These are phyloP conservation scores for Halictus ligatus DNA, from an alignment of 2,888 invertebrate species.

Conservation along the genomic window DNA sequence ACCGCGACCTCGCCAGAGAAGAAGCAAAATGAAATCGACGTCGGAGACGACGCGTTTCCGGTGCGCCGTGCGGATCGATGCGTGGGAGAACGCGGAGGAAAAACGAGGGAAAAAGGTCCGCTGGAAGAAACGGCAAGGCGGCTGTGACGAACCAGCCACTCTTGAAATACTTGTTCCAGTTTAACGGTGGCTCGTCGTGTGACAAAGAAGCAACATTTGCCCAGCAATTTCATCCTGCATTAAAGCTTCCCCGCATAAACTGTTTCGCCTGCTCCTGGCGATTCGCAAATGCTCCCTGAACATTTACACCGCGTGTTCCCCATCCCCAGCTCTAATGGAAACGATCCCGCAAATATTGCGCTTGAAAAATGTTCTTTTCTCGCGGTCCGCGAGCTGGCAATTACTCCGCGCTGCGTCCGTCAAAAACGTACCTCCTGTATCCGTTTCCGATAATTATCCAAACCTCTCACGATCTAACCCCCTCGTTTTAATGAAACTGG, in stretches of 20 bases:
- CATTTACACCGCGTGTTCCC: not conserved
- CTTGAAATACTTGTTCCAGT: conserved; percentile 41
- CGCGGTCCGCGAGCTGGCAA: not conserved
- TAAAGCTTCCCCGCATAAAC: conserved; percentile 9
- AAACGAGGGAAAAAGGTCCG: not conserved
- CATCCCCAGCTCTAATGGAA: not conserved
- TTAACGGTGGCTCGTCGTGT: conserved; percentile 36
- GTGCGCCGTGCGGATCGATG: conserved; percentile 22
- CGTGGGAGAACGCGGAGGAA: conserved; percentile 30
- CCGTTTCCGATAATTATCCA: not conserved
- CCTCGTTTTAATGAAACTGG: no score
- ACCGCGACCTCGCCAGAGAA: not conserved
- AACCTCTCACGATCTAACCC: no score
- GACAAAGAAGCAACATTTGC: conserved; percentile 40
- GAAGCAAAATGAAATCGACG: conserved; percentile 43
- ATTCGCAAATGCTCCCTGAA: not conserved
- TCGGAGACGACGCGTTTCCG: conserved; percentile 52
- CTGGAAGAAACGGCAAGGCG: conserved; percentile 1
- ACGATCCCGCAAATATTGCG: not conserved
- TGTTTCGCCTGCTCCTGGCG: not conserved
- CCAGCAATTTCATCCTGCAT: conserved; percentile 38
- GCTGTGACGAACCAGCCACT: conserved; percentile 13
- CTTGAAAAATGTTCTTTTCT: not conserved
- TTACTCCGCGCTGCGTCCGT: not conserved
- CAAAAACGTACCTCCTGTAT: not conserved